A percentile compares a stretch with the other conserved stretches of the same genome.
phyloP scores from a whole-genome alignment of 2,797 vertebrate genomes.

The Phrynocephalus forsythii region DNA sequence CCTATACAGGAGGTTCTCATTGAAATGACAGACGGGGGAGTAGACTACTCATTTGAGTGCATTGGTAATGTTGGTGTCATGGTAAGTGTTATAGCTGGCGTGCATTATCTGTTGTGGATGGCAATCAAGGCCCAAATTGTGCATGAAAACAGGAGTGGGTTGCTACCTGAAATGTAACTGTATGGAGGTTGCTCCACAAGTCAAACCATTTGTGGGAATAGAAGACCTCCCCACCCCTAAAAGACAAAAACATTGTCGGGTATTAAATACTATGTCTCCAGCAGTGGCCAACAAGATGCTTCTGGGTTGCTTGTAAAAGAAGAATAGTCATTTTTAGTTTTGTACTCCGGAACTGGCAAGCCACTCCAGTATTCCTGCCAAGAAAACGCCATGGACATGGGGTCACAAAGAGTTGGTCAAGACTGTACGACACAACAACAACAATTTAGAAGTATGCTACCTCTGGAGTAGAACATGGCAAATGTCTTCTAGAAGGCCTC shows the following conservation, averaged over 20 bases:
- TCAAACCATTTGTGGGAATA: not conserved
- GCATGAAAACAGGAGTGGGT: not conserved
- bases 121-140: not conserved
- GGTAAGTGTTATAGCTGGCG: slow-evolving; percentile 77
- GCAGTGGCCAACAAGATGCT: not conserved
- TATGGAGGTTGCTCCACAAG: not conserved
- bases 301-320: not conserved
- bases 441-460: not conserved
- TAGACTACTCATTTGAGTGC: slow-evolving; percentile 94
- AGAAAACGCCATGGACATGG: too few species aligned
- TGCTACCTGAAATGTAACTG: not conserved
- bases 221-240: too few species aligned
- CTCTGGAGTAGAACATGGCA: not conserved
- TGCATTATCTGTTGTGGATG: not conserved
- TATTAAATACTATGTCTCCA: not conserved
- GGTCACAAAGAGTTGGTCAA: not conserved
- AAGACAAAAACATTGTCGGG: too few species aligned
- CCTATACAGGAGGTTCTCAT: slow-evolving; percentile 86
- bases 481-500: not conserved
- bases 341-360: not conserved
- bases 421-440: too few species aligned
- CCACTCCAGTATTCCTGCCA: too few species aligned
- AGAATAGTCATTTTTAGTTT: not conserved
- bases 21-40: slow-evolving; percentile 91
- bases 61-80: slow-evolving; percentile 89